A percentile compares a stretch with the other conserved stretches of the same genome.
Conservation (phyloP, 2,113 vertebrate species). For the Caranx melampygus region DNA sequence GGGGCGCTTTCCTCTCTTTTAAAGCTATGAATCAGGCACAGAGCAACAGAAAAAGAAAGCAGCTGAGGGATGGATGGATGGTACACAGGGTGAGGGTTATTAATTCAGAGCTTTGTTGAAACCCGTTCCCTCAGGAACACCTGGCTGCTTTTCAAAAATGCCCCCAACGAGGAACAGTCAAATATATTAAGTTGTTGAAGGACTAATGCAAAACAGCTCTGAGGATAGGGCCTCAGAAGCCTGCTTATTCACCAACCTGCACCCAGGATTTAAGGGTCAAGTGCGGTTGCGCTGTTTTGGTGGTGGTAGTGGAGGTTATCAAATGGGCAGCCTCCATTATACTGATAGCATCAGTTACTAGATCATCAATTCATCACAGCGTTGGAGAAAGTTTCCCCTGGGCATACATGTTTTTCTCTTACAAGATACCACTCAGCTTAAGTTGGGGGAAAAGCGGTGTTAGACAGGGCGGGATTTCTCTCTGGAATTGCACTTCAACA, state of each 20-base stretch:
- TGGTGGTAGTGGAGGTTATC: constrained; percentile 21
- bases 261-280: constrained; percentile 17
- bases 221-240: constrained; percentile 16
- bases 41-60: constrained; percentile 8
- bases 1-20: constrained; percentile 32
- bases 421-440: background rate
- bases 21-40: constrained; percentile 42
- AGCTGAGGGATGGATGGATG: constrained; percentile 49
- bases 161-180: constrained; percentile 13
- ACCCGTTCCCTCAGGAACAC: constrained; percentile 44
- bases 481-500: constrained; percentile 16
- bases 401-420: constrained; percentile 19
- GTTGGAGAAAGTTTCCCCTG: constrained; percentile 20
- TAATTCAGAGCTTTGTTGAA: constrained; percentile 65
- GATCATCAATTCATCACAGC: constrained; percentile 42
- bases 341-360: constrained; percentile 31
- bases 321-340: constrained; percentile 40
- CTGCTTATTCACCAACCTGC: constrained; percentile 17
- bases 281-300: background rate
- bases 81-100: constrained; percentile 55
- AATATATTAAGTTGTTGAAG: constrained; percentile 37
- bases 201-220: constrained; percentile 45
- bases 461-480: constrained; percentile 3
- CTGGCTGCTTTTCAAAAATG: constrained; percentile 45
- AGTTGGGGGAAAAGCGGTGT: no score